Conservation (phyloP, 2,797 vertebrate species). For the Ctenopoma multispine region DNA sequence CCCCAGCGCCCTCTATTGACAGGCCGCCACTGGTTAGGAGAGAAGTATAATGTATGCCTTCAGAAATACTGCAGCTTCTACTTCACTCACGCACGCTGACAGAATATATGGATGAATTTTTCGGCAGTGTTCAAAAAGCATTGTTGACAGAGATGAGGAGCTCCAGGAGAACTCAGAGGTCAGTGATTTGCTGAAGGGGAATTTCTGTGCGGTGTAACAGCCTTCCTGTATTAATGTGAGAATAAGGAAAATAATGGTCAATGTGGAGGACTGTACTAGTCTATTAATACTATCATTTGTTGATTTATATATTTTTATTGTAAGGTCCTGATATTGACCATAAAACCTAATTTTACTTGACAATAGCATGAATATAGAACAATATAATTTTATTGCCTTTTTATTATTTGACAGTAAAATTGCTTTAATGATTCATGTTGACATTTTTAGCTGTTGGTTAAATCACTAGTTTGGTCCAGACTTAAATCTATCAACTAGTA, state of each 20-base stretch:
- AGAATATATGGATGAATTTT: slow-evolving; percentile 8
- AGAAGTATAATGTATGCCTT: background rate
- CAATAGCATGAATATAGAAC: background rate
- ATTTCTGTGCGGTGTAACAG: slow-evolving; percentile 1
- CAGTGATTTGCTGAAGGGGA: background rate
- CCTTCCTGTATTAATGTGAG: background rate
- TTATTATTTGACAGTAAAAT: background rate
- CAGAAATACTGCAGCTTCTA: background rate
- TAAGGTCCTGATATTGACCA: too few species aligned
- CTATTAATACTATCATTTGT: background rate
- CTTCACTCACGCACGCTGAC: background rate
- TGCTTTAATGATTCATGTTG: too few species aligned
- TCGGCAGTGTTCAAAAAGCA: background rate
- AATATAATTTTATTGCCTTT: background rate
- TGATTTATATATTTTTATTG: too few species aligned
- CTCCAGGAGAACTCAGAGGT: slow-evolving; percentile 11
- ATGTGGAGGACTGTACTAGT: background rate
- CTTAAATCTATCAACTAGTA: background rate
- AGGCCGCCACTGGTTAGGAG: too few species aligned
- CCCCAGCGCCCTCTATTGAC: too few species aligned
- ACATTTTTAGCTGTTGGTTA: background rate
- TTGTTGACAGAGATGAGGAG: background rate
- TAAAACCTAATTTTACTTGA: background rate
- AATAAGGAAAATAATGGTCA: background rate
- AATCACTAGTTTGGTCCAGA: background rate